Evolutionary conservation across 2,888 invertebrate species (phyloP).

Genomic region (Diaprepes abbreviatus): DNA sequence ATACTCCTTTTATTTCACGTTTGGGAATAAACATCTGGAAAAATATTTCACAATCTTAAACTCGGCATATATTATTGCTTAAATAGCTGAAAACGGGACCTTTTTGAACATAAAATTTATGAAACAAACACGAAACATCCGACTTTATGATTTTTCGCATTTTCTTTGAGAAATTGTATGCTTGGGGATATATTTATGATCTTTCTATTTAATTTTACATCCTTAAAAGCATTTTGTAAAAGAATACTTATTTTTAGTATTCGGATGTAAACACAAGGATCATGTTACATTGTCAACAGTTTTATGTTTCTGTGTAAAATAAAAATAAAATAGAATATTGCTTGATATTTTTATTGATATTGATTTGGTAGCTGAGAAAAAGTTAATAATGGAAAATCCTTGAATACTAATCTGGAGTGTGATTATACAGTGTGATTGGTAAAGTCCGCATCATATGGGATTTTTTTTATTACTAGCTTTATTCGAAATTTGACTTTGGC

Average conservation of each 20-base stretch:
- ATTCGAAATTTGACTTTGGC: too few species aligned
- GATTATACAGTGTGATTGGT: too few species aligned
- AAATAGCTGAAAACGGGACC: neutral
- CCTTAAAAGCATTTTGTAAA: neutral
- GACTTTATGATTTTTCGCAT: neutral
- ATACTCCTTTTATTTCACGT: neutral
- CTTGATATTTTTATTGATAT: too few species aligned
- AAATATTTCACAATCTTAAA: neutral
- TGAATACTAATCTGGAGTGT: too few species aligned
- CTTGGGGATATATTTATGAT: neutral
- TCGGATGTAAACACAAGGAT: neutral
- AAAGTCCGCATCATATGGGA: too few species aligned
- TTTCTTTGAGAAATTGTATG: neutral
- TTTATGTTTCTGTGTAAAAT: neutral
- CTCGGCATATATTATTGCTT: slow-evolving; percentile 6
- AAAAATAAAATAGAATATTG: neutral
- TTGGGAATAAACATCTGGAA: neutral
- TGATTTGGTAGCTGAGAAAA: too few species aligned
- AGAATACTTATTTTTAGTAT: neutral
- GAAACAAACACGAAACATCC: slow-evolving; percentile 6
- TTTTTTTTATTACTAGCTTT: too few species aligned
- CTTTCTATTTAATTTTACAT: slow-evolving; percentile 1
- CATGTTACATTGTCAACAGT: neutral
- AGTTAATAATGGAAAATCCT: too few species aligned
- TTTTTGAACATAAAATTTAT: slow-evolving; percentile 9